Base-by-base conservation (phyloP, 1,140 invertebrate genomes). In the Archivesica marissinica region DNA sequence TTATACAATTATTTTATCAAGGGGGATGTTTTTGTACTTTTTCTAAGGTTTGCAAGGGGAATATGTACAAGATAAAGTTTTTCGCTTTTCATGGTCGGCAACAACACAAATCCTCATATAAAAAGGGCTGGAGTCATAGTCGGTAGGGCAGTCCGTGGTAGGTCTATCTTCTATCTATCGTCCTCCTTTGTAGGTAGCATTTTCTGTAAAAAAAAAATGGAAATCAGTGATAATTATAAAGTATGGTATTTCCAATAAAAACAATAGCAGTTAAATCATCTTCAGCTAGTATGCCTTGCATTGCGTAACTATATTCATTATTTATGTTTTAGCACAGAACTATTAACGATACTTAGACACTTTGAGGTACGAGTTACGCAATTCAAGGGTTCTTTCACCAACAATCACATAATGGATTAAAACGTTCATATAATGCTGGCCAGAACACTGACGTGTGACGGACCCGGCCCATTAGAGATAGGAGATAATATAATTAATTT, bases 51-150 rank as follows among this genome's bases (percentile, higher is more conserved):
- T 64, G 56, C 56, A 64, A 23, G 76, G 76, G 56, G 17, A 28
- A 38, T 79, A 79, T 79, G 44, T 79, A 79, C 76, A 79, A 23
- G 76, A 64, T 15, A 79, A 50, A 61, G 41, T 47, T 44, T 79
- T 30, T 79, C 76, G 41, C 76, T 47, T 41, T 23, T 61, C 35
- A 33, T 59, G 74, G 50, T 76, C 74, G 74, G 47, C 74, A 76
- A 25, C 74, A 44, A 23, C 20, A 52, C 11, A 39, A 30, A 25
- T 47, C 20, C 23, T 47, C 28, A 33, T 30, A 39, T 59, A 61
- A 52, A 47, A 47, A 23, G 64, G 25, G 30, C 59, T 35, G 17
- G n/a, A 64, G 41, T 64, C 76, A 41, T 64, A 25, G 76, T 64
- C 59, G 23, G 56, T 79, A 47, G 13, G 6, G 25, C 56, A 17